These are phyloP conservation scores for Ips typographus DNA, from an alignment of 1,140 invertebrate species.

Conservation along the genomic window DNA sequence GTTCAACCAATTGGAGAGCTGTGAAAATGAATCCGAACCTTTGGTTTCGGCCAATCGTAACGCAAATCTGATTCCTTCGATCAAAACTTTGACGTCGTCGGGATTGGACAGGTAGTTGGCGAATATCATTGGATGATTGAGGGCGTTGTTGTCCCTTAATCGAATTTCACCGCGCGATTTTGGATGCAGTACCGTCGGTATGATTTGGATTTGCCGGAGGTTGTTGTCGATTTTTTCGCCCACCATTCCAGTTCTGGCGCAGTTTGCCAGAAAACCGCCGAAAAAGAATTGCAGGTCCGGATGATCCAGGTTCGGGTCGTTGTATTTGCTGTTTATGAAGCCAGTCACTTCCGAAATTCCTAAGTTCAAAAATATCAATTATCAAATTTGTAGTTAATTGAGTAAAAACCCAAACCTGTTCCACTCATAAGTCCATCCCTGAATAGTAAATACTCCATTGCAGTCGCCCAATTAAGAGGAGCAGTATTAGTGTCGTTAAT, in stretches of 20 bases:
- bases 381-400: background rate
- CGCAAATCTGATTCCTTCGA: slow-evolving; percentile 79
- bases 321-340: slow-evolving; percentile 79
- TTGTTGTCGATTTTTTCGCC: slow-evolving; percentile 68
- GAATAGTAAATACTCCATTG: slow-evolving; percentile 83
- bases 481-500: slow-evolving; percentile 82
- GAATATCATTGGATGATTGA: slow-evolving; percentile 73
- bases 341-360: slow-evolving; percentile 80
- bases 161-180: slow-evolving; percentile 77
- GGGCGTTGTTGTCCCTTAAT: slow-evolving; percentile 67
- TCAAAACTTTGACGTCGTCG: slow-evolving; percentile 67
- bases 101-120: slow-evolving; percentile 77
- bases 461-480: slow-evolving; percentile 82
- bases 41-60: slow-evolving; percentile 70
- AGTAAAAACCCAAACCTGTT: slow-evolving; percentile 58
- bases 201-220: slow-evolving; percentile 61
- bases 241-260: slow-evolving; percentile 81
- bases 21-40: slow-evolving; percentile 43
- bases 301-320: slow-evolving; percentile 70
- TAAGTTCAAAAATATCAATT: slow-evolving; percentile 42
- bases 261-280: slow-evolving; percentile 78
- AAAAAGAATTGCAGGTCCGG: slow-evolving; percentile 88
- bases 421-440: slow-evolving; percentile 83
- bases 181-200: slow-evolving; percentile 71
- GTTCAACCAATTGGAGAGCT: background rate